These are phyloP conservation scores for Aplodontia rufa DNA, from an alignment of 2,113 vertebrate genomes.

Conservation along the genomic window DNA sequence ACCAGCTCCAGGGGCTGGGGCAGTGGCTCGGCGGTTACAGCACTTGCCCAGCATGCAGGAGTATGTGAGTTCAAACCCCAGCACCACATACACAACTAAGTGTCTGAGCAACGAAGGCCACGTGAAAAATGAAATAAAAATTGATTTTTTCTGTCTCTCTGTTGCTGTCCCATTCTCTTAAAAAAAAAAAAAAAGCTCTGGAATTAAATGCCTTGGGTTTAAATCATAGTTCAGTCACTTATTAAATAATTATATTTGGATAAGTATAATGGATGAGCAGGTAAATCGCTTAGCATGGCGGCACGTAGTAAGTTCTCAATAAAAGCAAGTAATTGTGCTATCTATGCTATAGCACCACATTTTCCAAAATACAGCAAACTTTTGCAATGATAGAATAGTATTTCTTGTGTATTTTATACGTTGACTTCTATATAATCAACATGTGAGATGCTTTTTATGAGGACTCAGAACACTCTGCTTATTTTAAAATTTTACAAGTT, in stretches of 20 bases:
- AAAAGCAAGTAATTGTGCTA: not conserved
- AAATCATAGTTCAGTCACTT: not conserved
- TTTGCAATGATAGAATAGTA: not conserved
- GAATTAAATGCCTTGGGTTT: not conserved
- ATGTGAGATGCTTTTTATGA: not conserved
- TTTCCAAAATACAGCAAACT: not conserved
- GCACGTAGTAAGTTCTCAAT: not conserved
- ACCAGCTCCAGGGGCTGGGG: not conserved
- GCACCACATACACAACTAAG: too few species aligned
- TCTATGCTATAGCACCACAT: not conserved
- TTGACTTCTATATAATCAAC: not conserved
- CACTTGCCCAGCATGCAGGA: too few species aligned
- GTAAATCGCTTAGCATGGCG: not conserved
- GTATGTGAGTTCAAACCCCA: too few species aligned
- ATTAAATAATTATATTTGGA: not conserved
- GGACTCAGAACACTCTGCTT: not conserved
- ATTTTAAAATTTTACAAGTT: conserved; percentile 11
- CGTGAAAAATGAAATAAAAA: too few species aligned
- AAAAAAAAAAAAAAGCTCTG: not conserved
- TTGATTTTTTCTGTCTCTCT: too few species aligned
- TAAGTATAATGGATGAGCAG: too few species aligned
- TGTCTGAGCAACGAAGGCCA: too few species aligned
- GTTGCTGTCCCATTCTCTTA: too few species aligned
- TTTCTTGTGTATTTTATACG: not conserved
- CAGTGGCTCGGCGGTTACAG: too few species aligned